These are phyloP conservation scores for Drosophila neocordata DNA, from an alignment of 1,140 invertebrate species.

Conservation along the genomic window DNA sequence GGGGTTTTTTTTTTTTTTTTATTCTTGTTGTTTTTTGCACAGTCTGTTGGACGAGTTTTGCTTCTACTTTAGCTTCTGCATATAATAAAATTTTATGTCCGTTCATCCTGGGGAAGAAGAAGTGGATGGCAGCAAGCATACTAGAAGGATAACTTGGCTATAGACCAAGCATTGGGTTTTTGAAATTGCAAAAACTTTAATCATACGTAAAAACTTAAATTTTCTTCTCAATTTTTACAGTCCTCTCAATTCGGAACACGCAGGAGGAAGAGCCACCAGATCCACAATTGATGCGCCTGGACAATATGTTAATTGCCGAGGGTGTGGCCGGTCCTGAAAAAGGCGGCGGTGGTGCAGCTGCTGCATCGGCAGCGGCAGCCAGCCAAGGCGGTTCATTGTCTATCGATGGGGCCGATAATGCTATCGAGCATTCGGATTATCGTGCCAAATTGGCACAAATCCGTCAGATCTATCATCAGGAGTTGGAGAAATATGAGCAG, in stretches of 20 bases:
- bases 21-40: constrained; percentile 10
- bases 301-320: constrained; percentile 99
- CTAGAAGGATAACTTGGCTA: constrained; percentile 4
- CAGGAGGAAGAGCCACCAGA: constrained; percentile 99
- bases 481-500: constrained; percentile 99
- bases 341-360: constrained; percentile 95
- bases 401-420: constrained; percentile 90
- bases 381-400: constrained; percentile 87
- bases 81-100: constrained; percentile 53
- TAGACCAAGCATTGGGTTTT: not conserved
- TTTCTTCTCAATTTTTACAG: constrained; percentile 84
- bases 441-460: constrained; percentile 99
- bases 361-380: constrained; percentile 94
- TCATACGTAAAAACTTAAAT: constrained; percentile 17
- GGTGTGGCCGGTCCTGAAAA: constrained; percentile 99
- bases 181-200: constrained; percentile 1
- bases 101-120: constrained; percentile 13
- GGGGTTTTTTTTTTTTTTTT: not conserved
- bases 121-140: not conserved
- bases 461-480: constrained; percentile 99
- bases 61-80: constrained; percentile 8
- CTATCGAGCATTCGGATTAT: constrained; percentile 99
- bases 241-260: constrained; percentile 96
- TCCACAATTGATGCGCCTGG: constrained; percentile 98
- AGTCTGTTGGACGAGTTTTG: constrained; percentile 16